Evolutionary conservation across 35 echinoderm and acorn worm species (phyloP), one percentile per base, ranked within the genome.

Genomic region (Strongylocentrotus purpuratus): DNA sequence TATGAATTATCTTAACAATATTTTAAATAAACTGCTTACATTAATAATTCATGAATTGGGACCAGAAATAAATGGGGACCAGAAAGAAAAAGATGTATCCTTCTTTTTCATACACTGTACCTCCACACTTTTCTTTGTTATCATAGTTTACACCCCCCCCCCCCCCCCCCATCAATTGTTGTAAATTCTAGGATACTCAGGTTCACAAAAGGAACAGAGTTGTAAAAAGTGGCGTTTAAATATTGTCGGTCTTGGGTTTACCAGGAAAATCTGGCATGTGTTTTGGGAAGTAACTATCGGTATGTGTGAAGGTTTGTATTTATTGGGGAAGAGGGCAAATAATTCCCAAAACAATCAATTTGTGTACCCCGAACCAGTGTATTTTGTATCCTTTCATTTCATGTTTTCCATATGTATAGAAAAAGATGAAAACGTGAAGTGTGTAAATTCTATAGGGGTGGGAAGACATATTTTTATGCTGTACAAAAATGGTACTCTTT

Each of bases 401-500:
- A 78, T 78, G 65, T 78, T 78, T 78, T 78, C 28, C 22, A 78
- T 78, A 78, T 78, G 65, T 78, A 78, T 28, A 78, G 65, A 78
- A 78, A 78, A 78, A 59, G 52, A 28, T 78, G 7, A 78, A 78
- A 78, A 78, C 65, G 7, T 22, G 65, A 78, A 78, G 65, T 22
- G 18, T 78, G 65, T 78, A 78, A 22, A 78, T 78, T 78, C 22
- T 78, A 78, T n/a, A n/a, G 65, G 65, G 65, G 28, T n/a, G 65
- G 65, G 65, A n/a, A 78, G 65, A 78, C 65, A 22, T 78, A 78
- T 78, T 78, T 78, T 78, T 78, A 78, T 78, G 65, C 65, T 78
- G 65, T 78, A 78, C 65, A 78, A 78, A 78, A 78, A n/a, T 78
- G 65, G 65, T 78, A 78, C 65, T 78, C 20, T 78, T 78, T 78